Evolutionary conservation across 2,113 vertebrate species (phyloP).

Genomic region (Isurus oxyrinchus): DNA sequence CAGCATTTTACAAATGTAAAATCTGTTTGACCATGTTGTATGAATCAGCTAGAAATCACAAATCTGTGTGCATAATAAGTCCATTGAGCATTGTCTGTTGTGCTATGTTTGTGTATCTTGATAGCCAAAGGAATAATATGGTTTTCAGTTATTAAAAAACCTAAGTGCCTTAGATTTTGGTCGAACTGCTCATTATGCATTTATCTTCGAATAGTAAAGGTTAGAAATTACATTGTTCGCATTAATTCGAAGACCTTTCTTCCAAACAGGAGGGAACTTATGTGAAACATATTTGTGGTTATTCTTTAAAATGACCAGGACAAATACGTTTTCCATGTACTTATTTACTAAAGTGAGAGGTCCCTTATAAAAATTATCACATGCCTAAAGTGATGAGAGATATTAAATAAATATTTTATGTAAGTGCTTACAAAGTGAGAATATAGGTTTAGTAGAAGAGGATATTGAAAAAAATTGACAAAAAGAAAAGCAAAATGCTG

Average conservation of each 20-base stretch:
- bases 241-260: background rate
- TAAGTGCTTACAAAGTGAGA: too few relatives aligned
- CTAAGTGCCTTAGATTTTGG: background rate
- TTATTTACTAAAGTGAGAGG: background rate
- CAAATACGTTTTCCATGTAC: background rate
- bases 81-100: background rate
- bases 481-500: too few relatives aligned
- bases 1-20: background rate
- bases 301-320: background rate
- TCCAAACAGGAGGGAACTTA: too few relatives aligned
- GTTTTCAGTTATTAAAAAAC: background rate
- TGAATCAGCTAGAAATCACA: background rate
- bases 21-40: background rate
- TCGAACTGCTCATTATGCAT: background rate
- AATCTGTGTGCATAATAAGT: background rate
- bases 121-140: background rate
- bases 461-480: background rate
- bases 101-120: background rate
- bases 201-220: background rate
- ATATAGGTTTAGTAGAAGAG: background rate
- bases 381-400: background rate
- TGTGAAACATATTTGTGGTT: background rate
- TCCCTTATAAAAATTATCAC: background rate
- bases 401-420: background rate
- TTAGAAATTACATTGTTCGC: background rate